These are phyloP conservation scores for Esox lucius DNA, from an alignment of 2,797 vertebrate genomes.

Conservation along the genomic window DNA sequence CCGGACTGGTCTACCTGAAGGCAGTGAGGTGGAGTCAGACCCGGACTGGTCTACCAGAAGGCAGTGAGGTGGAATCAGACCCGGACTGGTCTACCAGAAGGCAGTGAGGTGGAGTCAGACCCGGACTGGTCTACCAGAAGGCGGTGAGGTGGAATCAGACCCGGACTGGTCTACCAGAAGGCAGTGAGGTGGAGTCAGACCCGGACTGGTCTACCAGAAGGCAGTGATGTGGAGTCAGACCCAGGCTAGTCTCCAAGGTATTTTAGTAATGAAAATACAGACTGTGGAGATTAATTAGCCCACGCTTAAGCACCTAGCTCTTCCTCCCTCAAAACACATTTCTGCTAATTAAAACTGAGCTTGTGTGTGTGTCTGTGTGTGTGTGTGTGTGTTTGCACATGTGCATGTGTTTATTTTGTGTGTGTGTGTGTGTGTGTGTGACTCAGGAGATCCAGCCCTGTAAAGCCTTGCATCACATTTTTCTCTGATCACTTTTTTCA, in stretches of 20 bases:
- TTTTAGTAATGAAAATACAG: constrained; percentile 46
- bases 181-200: no score
- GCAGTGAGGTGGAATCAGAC: no score
- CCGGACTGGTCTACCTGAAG: no score
- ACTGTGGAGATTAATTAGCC: constrained; percentile 60
- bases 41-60: no score
- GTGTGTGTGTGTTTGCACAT: no score
- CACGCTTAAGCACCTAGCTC: constrained; percentile 47
- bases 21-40: no score
- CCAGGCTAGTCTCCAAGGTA: constrained; percentile 37
- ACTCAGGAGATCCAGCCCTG: constrained; percentile 30
- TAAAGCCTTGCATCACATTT: constrained; percentile 22
- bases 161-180: no score
- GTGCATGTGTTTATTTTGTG: constrained; percentile 8
- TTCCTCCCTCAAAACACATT: constrained; percentile 40
- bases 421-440: neutral
- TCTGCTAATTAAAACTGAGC: constrained; percentile 53
- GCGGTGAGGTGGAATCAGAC: no score
- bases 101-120: no score
- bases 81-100: no score
- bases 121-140: no score
- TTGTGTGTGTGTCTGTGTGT: neutral
- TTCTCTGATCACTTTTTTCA: constrained; percentile 23
- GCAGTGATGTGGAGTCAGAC: constrained; percentile 28
- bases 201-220: constrained; percentile 41